These are phyloP conservation scores for Bambusicola thoracicus DNA, from an alignment of 2,113 vertebrate genomes.

Conservation along the genomic window DNA sequence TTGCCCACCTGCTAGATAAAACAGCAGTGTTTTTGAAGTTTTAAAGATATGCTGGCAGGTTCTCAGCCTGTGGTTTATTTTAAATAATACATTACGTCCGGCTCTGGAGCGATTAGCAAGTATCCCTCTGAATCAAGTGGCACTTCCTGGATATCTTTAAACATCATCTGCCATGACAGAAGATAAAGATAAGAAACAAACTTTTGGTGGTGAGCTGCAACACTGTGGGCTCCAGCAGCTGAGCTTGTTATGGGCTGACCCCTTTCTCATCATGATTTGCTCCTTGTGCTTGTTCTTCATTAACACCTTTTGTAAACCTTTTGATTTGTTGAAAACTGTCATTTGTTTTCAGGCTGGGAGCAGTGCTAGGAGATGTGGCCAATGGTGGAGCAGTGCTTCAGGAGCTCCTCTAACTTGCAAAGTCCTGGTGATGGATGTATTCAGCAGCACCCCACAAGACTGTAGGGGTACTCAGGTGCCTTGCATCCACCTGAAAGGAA, in stretches of 20 bases:
- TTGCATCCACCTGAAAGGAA: background rate
- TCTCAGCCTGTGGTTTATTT: background rate
- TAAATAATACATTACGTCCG: background rate
- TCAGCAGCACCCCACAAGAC: background rate
- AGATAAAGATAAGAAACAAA: background rate
- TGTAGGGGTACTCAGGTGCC: background rate
- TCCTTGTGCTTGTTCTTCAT: background rate
- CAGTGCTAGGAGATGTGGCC: background rate
- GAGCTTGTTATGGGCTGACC: background rate
- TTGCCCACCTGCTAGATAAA: background rate
- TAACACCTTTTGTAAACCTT: background rate
- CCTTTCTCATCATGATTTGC: background rate
- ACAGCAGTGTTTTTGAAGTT: background rate
- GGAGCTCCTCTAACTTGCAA: background rate
- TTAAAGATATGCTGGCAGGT: background rate
- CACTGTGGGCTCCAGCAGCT: background rate
- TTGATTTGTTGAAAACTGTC: background rate
- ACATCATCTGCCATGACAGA: background rate
- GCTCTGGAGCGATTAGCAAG: background rate
- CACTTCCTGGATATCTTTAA: background rate
- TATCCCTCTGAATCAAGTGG: background rate
- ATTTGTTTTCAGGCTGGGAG: background rate
- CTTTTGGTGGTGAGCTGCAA: background rate
- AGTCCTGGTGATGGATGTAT: accelerated
- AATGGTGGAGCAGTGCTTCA: background rate